Conservation (phyloP, 37 sponge, comb jelly and placozoan species). For the Beroe ovata region DNA sequence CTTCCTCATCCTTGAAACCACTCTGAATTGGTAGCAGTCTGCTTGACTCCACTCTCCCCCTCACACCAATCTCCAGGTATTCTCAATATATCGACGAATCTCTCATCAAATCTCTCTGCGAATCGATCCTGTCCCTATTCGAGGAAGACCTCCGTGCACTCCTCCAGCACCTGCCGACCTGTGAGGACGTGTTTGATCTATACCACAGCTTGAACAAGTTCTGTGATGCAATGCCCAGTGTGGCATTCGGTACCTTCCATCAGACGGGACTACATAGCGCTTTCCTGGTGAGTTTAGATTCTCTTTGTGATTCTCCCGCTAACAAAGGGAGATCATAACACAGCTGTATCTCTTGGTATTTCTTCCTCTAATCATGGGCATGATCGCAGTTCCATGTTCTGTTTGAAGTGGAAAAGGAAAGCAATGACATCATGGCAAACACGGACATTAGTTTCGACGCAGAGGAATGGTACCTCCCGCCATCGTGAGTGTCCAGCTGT, state of each 20-base stretch:
- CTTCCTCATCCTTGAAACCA: too few relatives aligned
- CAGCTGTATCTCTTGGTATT: too few relatives aligned
- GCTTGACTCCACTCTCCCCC: too few relatives aligned
- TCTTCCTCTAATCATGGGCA: too few relatives aligned
- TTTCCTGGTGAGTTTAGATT: slow-evolving; percentile 44
- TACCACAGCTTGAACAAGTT: slow-evolving; percentile 30
- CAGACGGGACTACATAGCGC: neutral
- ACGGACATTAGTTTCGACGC: neutral
- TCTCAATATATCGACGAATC: neutral
- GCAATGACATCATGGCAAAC: neutral
- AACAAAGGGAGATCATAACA: too few relatives aligned
- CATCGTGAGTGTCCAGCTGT: too few relatives aligned
- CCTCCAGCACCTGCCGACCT: neutral
- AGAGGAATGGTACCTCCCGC: neutral
- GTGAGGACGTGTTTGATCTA: slow-evolving; percentile 10
- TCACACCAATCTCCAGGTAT: too few relatives aligned
- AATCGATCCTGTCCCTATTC: neutral
- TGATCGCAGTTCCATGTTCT: slow-evolving; percentile 23
- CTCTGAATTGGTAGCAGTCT: too few relatives aligned
- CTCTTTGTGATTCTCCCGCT: too few relatives aligned
- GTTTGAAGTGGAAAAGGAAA: neutral
- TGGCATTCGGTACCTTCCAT: slow-evolving; percentile 16
- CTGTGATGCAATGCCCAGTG: neutral
- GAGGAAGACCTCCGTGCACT: neutral
- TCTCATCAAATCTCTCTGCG: neutral